Evolutionary conservation across 2,113 vertebrate species (phyloP), one percentile per base, ranked within the genome.

Genomic region (Anthoscopus minutus): DNA sequence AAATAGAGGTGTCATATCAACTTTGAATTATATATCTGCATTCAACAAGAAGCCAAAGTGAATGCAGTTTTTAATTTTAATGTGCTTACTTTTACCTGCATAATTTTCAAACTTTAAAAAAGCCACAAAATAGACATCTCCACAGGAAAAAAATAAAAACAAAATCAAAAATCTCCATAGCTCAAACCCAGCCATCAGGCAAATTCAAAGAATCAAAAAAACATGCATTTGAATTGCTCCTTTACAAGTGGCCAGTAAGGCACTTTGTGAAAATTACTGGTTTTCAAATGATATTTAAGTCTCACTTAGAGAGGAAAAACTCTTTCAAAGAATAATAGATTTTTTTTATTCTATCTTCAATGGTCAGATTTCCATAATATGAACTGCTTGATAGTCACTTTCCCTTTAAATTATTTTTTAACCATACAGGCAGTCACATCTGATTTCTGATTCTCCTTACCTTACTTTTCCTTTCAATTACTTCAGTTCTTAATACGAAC

Each of bases 401-500:
- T 98, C 97, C 97, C 97, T 98, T 98, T 98, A 98, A 98, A 98
- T 98, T 97, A 97, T 97, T 96, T 97, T 97, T 97, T 98, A 98
- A 98, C 97, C 90, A 97, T 97, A 97, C 97, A 97, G 98, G 97
- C 97, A 97, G 95, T 95, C 96, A 92, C 93, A 85, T 92, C 65
- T 92, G 67, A 97, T 48, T 93, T 96, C 97, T 72, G 97, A 96
- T 97, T 98, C 96, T 97, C 96, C 97, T 98, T 97, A 95, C 94
- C 97, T 96, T 96, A 96, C 97, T 97, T 98, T 97, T 98, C 98
- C 98, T 98, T 98, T 98, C 98, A 98, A 98, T 98, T 98, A 98
- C 97, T 97, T 96, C 94, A 95, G 88, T 97, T 98, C 98, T 97
- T 97, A 97, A 97, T 94, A 96, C 27, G 98, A 98, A 98, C 98